Base-by-base conservation (phyloP, 2,113 vertebrate species). In the Stictonetta naevosa region DNA sequence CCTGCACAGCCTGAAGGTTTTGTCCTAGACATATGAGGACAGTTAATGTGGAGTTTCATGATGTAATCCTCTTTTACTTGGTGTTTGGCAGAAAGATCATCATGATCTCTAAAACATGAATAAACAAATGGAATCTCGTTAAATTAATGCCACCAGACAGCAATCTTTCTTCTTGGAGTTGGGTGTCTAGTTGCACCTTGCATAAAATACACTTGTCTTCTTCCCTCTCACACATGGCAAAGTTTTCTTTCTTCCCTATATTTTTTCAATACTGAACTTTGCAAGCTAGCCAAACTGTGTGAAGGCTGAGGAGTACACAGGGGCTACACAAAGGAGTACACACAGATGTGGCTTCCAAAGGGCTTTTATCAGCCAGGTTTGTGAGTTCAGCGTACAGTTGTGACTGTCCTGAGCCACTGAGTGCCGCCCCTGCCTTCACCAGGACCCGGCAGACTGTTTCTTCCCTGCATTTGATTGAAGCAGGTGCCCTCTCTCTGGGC, bases 21-120 rank as follows among this genome's bases (percentile, higher is more conserved):
- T 33, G 44, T 56, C 53, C 34, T 20, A 38, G 34, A 18, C 11
- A 2, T 21, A 4, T 29, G 22, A n/a, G 28, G 69, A 40, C 28
- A 25, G 10, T 11, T 8, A 8, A 26, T 1, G 0, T 2, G 66
- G 60, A 42, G 36, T 71, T 29, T 18, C 4, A 0, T 0, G 34
- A 19, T 20, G 59, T 22, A 11, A 12, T 26, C 63, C 40, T 31
- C 23, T 62, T 48, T 53, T 11, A 6, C 8, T 0, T 13, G 3
- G 29, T 7, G 26, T 26, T 59, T 44, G n/a, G 2, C 14, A 5
- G 2, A 5, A 60, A 53, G 40, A 6, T 40, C 48, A 0, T 5
- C 15, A 26, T 0, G 0, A 63, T 33, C 34, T 36, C 74, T 34
- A 26, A 44, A 48, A 38, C 21, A 23, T 17, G 59, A 36, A 13